Base-by-base conservation (phyloP, 2,113 vertebrate genomes). In the Panthera uncia region DNA sequence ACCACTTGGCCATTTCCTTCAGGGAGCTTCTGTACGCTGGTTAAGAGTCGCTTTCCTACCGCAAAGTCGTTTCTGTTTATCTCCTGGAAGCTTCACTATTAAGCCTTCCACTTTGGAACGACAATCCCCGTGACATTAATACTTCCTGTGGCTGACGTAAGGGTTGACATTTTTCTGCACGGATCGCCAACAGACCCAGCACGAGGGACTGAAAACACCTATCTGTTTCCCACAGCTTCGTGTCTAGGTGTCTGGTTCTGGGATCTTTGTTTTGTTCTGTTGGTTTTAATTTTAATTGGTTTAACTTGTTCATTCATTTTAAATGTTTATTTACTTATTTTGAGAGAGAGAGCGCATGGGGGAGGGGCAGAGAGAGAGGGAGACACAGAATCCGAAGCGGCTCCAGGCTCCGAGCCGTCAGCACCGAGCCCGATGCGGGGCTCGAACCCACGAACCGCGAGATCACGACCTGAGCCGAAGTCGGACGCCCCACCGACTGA, bases 11-110 rank as follows among this genome's bases (percentile, higher is more conserved):
- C 0, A 1, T 13, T 61, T 52, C 38, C 4, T 23, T 15, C 33
- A 0, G 12, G 15, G 38, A 15, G 0, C 21, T n/a, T 65, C 7
- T 1, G 14, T 15, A 12, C 33, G 18, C 14, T 2, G n/a, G 36
- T 15, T 27, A 15, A 73, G 45, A 11, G 27, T 10, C 14, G n/a
- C 5, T 73, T 27, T 48, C 12, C 50, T 33, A 14, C 0, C 5
- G 12, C 33, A 23, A 2, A 25, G 63, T 6, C 18, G 21, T 68
- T 81, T 66, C 50, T 29, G 0, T 8, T 52, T 29, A 19, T 38
- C 52, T 68, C 27, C 33, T 23, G 29, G 36, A 80, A 81, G 57
- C 23, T 27, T 38, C n/a, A 0, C 10, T 19, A 5, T 7, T 31
- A 73, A 63, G 4, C 19, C 68, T 48, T 27, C 23, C 23, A 6